Evolutionary conservation across 1,140 invertebrate genomes (phyloP).

Genomic region (Carcinoscorpius rotundicauda): DNA sequence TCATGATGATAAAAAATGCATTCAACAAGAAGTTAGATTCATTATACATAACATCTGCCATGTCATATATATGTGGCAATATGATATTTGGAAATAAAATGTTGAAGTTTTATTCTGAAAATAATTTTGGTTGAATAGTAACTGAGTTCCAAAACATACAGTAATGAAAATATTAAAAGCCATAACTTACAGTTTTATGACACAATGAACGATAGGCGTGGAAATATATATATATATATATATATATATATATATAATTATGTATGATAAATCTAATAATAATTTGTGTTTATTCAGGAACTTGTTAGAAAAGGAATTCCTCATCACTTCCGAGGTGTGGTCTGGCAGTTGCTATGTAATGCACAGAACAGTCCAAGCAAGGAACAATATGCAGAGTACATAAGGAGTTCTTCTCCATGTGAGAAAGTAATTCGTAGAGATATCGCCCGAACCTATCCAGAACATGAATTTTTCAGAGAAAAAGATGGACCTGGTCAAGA

Average conservation of each 20-base stretch:
- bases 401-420: constrained; percentile 90
- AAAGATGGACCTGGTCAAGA: constrained; percentile 94
- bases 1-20: no score
- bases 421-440: constrained; percentile 94
- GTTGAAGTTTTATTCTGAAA: no score
- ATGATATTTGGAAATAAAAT: no score
- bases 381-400: constrained; percentile 88
- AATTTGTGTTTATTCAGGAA: constrained; percentile 41
- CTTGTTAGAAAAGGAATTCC: constrained; percentile 90
- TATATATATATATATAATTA: not conserved
- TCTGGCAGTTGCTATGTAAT: constrained; percentile 89
- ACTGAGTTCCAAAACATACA: no score
- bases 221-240: not conserved
- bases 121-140: no score
- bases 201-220: no score
- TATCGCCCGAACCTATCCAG: constrained; percentile 95
- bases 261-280: constrained; percentile 1
- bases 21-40: no score
- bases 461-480: constrained; percentile 93
- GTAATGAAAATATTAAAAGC: no score
- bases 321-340: constrained; percentile 89
- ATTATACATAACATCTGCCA: no score
- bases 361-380: constrained; percentile 75
- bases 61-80: no score
- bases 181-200: no score